phyloP scores from a whole-genome alignment of 2,888 invertebrate genomes.

The Dendrolimus houi region DNA sequence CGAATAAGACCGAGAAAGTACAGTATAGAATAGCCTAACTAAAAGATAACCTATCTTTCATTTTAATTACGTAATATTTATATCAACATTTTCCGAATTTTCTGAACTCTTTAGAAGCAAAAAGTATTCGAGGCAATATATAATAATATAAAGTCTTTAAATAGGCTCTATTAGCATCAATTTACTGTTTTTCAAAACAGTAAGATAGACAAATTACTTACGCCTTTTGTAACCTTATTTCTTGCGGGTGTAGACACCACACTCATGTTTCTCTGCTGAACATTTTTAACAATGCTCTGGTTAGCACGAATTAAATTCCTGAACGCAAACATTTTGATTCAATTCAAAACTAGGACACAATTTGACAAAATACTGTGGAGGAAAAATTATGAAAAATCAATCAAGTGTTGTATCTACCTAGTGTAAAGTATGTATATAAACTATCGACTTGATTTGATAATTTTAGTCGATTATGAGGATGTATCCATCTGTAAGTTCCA shows the following conservation, averaged over 20 bases:
- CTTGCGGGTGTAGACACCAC: constrained; percentile 43
- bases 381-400: neutral
- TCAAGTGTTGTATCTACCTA: neutral
- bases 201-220: neutral
- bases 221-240: constrained; percentile 40
- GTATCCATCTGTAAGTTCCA: no score
- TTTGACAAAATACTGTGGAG: neutral
- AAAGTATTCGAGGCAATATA: no score
- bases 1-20: no score
- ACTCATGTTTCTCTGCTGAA: constrained; percentile 55
- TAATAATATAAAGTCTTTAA: no score
- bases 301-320: constrained; percentile 46
- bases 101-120: no score
- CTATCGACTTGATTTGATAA: no score
- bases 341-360: constrained; percentile 5
- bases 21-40: no score
- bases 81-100: neutral
- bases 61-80: constrained; percentile 28
- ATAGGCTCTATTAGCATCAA: no score
- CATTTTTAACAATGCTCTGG: constrained; percentile 44
- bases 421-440: no score
- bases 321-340: constrained; percentile 48
- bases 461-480: no score
- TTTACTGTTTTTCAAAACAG: no score
- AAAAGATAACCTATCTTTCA: constrained; percentile 18